Base-by-base conservation (phyloP, 2,797 vertebrate genomes). In the Esox masquinongy region DNA sequence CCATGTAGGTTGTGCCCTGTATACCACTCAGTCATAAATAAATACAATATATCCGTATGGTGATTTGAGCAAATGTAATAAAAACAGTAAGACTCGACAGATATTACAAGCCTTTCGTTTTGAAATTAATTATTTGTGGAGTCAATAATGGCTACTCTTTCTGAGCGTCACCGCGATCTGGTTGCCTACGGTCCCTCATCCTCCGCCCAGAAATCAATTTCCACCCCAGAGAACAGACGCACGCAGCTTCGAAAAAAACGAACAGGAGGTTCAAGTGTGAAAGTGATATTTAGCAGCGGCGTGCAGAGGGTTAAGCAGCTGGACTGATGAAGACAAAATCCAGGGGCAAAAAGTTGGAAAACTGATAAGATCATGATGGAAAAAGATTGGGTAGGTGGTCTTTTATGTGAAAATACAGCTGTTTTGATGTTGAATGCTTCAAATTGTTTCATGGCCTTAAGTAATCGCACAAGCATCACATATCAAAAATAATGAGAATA, bases 1-100 rank as follows among this genome's bases (percentile, higher is more conserved):
- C 96, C 95, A 96, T 96, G 43, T 47, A 47, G 11, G 43, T 47
- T 47, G 43, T 47, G 11, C 12, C 7, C 43, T 47, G 43, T 80
- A 74, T 74, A 67, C 47, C 51, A 31, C 43, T 59, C 56, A 75
- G n/a, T 49, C 61, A 31, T 49, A 63, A 77, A 84, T 78, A 59
- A 75, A 82, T 73, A 70, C 68, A 69, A n/a, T 47, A 39, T 70
- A 75, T 68, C 78, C 80, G 63, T 75, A 72, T 68, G 68, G 26
- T 76, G 76, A 64, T 0, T 5, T 63, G 70, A 43, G 76, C 72
- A 5, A 72, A 69, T 36, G 4, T 24, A 47, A 26, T 5, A 22
- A 26, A 24, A 43, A 47, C 36, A 2, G 11, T 49, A 39, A 31
- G 56, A n/a, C 36, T 31, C 49, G 43, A 14, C 12, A 11, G 43